A percentile compares a stretch with the other conserved stretches of the same genome.
Conservation (phyloP, 2,113 vertebrate species). For the Pithys albifrons region DNA sequence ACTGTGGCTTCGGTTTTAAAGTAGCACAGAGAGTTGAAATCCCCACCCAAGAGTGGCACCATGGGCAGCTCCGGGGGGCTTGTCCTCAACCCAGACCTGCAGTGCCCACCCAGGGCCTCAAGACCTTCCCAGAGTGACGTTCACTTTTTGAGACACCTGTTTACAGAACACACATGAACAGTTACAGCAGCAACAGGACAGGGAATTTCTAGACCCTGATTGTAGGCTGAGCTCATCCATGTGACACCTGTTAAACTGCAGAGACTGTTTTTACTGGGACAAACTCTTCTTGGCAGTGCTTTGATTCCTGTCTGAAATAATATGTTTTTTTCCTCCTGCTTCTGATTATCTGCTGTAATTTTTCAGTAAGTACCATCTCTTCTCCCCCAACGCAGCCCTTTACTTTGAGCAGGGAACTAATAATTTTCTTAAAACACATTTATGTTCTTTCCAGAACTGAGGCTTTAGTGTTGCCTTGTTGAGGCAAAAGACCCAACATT, state of each 20-base stretch:
- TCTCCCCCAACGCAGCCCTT: neutral
- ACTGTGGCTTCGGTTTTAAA: neutral
- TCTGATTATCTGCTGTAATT: neutral
- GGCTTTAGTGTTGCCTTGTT: neutral
- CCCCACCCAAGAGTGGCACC: fast-evolving
- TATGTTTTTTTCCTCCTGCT: neutral
- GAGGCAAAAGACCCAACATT: neutral
- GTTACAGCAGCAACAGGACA: neutral
- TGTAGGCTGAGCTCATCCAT: neutral
- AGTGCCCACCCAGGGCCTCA: neutral
- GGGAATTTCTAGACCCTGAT: neutral
- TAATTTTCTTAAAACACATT: neutral
- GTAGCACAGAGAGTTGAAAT: neutral
- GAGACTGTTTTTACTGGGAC: neutral
- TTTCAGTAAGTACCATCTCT: neutral
- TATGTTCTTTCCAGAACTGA: neutral
- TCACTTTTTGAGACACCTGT: neutral
- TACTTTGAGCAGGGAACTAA: neutral
- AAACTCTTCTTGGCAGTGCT: neutral
- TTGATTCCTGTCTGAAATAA: neutral
- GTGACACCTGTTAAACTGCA: neutral
- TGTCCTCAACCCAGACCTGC: neutral
- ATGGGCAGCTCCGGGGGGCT: fast-evolving
- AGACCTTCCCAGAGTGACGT: neutral
- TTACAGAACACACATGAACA: neutral